Evolutionary conservation across 2,797 vertebrate species (phyloP), one percentile per base, ranked within the genome.

Genomic region (Dendrocincla fuliginosa): DNA sequence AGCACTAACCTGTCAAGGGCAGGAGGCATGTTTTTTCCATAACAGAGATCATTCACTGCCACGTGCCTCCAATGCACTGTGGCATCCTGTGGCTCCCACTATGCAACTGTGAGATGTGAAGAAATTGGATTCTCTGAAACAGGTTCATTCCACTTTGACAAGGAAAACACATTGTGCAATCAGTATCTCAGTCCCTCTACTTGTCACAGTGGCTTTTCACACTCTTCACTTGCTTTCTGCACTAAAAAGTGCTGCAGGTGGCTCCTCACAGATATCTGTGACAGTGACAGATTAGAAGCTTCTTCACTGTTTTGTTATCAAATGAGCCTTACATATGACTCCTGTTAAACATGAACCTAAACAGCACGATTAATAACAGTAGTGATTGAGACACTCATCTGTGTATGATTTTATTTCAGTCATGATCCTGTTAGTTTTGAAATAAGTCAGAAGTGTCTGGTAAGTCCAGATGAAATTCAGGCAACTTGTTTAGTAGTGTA

Each of bases 321-420:
- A 97, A 97, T 92, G 85, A 97, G 84, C 90, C 90, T 95, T 96
- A 82, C 75, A 83, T 81, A 91, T 87, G 78, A 81, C 91, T 96
- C 86, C 89, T 94, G 82, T 92, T 97, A 81, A 83, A 82, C 52
- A 82, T 20, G 81, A 93, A 90, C 71, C 65, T 63, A 89, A 96
- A 81, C 83, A 87, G 75, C 73, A 84, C 74, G 93, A 96, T 95
- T 85, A 90, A 94, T 83, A 94, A 87, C 49, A 87, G 57, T 53
- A 69, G 35, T 59, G 82, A 78, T 11, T 67, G 78, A 68, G 69
- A 89, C n/a, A 73, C 28, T 92, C 65, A 37, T 83, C 46, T 91
- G 35, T 41, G 22, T 56, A 42, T 60, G 76, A 88, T 81, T 93
- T 93, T 37, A 76, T 88, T 96, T 92, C 89, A 82, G 42, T 84